Evolutionary conservation across 2,113 vertebrate genomes (phyloP).

Genomic region (Amblyornis subalaris): DNA sequence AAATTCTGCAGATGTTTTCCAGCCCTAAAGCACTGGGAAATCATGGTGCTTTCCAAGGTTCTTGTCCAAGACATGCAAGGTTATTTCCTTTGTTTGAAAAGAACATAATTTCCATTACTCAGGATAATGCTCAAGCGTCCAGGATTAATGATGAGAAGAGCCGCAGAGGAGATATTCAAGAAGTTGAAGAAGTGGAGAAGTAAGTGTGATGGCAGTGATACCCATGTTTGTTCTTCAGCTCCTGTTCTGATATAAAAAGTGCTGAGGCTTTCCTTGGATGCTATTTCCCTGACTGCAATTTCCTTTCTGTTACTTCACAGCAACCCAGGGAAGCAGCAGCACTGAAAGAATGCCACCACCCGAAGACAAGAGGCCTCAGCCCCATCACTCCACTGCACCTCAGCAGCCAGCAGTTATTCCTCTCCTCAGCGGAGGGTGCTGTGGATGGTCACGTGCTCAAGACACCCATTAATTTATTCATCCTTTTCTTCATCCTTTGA

Average conservation of each 20-base stretch:
- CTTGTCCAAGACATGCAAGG: neutral
- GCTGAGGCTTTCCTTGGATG: neutral
- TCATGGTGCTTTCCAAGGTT: neutral
- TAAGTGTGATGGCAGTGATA: neutral
- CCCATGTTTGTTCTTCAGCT: neutral
- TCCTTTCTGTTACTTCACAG: neutral
- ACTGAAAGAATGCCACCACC: neutral
- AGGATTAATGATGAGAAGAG: neutral
- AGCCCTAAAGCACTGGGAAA: neutral
- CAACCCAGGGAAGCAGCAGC: neutral
- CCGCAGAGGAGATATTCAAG: neutral
- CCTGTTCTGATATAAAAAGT: neutral
- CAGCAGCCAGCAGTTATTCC: too few species aligned
- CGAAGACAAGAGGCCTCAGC: neutral
- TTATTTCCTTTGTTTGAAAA: neutral
- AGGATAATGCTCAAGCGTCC: neutral
- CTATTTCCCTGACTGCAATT: neutral
- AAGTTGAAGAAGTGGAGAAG: neutral
- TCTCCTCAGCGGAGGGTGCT: neutral
- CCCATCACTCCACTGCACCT: neutral
- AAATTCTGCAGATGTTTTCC: neutral
- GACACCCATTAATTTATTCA: neutral
- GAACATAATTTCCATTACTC: neutral
- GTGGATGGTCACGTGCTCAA: neutral
- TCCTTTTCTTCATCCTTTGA: neutral